Evolutionary conservation across 2,888 invertebrate species (phyloP).

Genomic region (Oscheius sp.): DNA sequence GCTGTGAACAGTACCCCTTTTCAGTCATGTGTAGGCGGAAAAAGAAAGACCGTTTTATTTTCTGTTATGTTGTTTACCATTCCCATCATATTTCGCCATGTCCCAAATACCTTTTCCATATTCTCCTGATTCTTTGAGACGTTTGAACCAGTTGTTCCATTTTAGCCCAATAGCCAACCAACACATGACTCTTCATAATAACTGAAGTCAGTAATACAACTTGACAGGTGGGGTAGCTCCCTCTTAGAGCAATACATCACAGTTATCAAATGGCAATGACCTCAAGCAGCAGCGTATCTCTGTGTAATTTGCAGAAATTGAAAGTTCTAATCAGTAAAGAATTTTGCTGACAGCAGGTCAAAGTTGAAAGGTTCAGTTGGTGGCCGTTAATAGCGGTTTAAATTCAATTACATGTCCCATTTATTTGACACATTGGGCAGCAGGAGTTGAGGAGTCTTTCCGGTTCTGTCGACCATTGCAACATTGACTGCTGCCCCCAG

Average conservation of each 20-base stretch:
- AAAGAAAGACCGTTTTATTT: too few species aligned
- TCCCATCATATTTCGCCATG: background rate
- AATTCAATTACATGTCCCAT: conserved; percentile 15
- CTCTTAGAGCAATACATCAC: background rate
- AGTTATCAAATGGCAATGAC: background rate
- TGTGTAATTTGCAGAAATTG: too few species aligned
- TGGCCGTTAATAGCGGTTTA: conserved; percentile 4
- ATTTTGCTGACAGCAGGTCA: background rate
- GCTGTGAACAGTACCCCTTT: too few species aligned
- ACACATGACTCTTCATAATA: conserved; percentile 20
- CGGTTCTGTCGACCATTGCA: background rate
- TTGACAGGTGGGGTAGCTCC: background rate
- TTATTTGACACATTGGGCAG: background rate
- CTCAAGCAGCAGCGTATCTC: background rate
- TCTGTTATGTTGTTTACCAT: too few species aligned
- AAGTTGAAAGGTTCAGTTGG: background rate
- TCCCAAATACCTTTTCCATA: background rate
- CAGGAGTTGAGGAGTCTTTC: background rate
- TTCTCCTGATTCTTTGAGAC: too few species aligned
- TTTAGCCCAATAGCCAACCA: background rate
- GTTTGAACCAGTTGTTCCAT: too few species aligned
- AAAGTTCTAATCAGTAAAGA: background rate
- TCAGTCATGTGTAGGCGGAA: too few species aligned
- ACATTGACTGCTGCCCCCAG: background rate
- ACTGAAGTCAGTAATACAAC: conserved; percentile 19